Conservation (phyloP, 1,140 invertebrate genomes). For the Mylabris phalerata region DNA sequence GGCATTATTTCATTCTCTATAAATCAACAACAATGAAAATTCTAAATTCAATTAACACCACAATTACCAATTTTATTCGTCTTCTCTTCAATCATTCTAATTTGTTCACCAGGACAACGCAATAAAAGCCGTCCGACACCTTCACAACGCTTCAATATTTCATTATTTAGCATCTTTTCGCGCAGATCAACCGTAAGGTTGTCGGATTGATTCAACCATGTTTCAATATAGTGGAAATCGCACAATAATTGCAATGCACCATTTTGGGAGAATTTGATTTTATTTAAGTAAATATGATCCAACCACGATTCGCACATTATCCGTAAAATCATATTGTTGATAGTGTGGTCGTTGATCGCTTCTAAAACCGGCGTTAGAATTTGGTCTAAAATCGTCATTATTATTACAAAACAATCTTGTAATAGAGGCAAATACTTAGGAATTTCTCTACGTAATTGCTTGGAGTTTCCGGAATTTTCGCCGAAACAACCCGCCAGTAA, state of each 20-base stretch:
- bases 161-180: constrained; percentile 64
- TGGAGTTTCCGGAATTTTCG: constrained; percentile 40
- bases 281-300: constrained; percentile 72
- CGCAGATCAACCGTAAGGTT: constrained; percentile 50
- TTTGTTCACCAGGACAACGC: constrained; percentile 65
- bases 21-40: neutral
- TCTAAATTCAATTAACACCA: neutral
- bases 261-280: constrained; percentile 68
- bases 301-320: constrained; percentile 80
- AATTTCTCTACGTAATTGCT: constrained; percentile 56
- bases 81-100: constrained; percentile 55
- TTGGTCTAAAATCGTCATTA: constrained; percentile 51
- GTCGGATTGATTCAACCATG: constrained; percentile 58
- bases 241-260: constrained; percentile 57
- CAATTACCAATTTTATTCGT: constrained; percentile 17
- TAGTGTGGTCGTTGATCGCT: constrained; percentile 62
- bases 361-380: constrained; percentile 65
- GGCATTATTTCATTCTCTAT: constrained; percentile 55
- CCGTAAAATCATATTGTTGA: constrained; percentile 66
- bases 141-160: constrained; percentile 69
- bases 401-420: neutral
- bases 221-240: constrained; percentile 66
- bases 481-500: constrained; percentile 53
- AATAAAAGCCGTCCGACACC: constrained; percentile 69
- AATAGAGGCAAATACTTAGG: constrained; percentile 45